Percentiles rank a stretch among this genome's conserved stretches.
phyloP scores from a whole-genome alignment of 2,888 invertebrate genomes.

The Stratiomys singularior region DNA sequence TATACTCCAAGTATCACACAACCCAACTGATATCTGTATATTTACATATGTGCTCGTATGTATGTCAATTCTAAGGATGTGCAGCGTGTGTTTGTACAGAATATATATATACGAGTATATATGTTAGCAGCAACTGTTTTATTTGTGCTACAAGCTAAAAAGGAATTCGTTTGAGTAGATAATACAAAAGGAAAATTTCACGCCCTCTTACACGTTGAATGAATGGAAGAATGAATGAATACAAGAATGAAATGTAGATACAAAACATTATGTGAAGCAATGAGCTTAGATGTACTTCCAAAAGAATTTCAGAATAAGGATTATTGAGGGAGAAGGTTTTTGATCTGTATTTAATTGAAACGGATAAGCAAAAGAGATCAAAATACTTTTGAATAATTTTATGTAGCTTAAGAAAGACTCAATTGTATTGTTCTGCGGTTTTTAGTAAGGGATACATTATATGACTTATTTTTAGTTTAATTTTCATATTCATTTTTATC shows the following conservation, averaged over 20 bases:
- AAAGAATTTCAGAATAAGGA: background rate
- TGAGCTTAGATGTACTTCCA: too few species aligned
- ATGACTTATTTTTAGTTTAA: too few species aligned
- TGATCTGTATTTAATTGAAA: background rate
- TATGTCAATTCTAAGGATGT: background rate
- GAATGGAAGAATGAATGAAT: background rate
- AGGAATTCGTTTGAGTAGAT: background rate
- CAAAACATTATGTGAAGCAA: too few species aligned
- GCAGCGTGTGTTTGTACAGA: background rate
- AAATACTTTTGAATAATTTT: too few species aligned
- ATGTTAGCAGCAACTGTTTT: conserved; percentile 2
- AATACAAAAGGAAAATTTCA: conserved; percentile 9
- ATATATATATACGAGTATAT: background rate
- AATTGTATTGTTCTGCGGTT: too few species aligned
- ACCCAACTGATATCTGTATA: background rate
- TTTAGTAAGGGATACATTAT: too few species aligned
- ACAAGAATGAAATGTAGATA: too few species aligned
- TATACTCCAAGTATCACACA: background rate
- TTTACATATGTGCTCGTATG: background rate
- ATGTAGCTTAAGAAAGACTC: too few species aligned
- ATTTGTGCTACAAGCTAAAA: background rate
- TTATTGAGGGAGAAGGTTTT: background rate
- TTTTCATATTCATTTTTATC: too few species aligned
- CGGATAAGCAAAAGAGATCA: too few species aligned
- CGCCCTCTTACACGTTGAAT: conserved; percentile 4